Evolutionary conservation across 2,797 vertebrate genomes (phyloP).

Genomic region (Leptodactylus fallax): DNA sequence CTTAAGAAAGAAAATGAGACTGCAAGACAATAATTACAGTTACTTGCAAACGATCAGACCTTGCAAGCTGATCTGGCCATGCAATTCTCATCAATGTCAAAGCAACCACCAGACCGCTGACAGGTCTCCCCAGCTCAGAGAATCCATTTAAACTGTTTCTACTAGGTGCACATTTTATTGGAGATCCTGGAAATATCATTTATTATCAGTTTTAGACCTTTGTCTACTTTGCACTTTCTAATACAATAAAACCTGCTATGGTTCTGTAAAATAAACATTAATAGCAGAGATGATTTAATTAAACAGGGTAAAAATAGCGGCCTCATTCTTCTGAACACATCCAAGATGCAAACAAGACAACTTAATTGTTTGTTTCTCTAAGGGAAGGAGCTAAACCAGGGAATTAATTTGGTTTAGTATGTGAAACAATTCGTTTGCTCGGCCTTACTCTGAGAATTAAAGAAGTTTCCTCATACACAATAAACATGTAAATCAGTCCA

Average conservation of each 20-base stretch:
- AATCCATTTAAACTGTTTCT: conserved; percentile 5
- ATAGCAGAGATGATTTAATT: conserved; percentile 64
- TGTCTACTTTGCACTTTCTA: conserved; percentile 5
- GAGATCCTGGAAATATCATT: background rate
- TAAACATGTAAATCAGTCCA: conserved; percentile 71
- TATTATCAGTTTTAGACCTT: background rate
- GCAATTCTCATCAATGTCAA: conserved; percentile 4
- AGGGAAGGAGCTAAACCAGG: conserved; percentile 70
- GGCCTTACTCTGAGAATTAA: conserved; percentile 73
- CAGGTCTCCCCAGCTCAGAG: conserved; percentile 10
- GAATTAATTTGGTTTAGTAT: conserved; percentile 73
- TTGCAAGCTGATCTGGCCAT: conserved; percentile 2
- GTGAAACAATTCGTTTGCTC: conserved; percentile 72
- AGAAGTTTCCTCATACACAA: conserved; percentile 71
- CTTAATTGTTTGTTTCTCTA: conserved; percentile 74
- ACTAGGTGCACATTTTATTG: conserved; percentile 15
- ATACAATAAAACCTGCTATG: conserved; percentile 20
- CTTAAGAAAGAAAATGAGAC: background rate
- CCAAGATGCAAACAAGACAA: conserved; percentile 71
- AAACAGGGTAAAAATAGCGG: conserved; percentile 55
- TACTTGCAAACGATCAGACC: conserved; percentile 9
- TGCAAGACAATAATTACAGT: conserved; percentile 31
- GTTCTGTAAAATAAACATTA: conserved; percentile 57
- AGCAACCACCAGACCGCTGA: background rate
- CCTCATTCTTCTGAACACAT: conserved; percentile 66